Evolutionary conservation across 2,888 invertebrate genomes (phyloP).

Genomic region (Orthosia cruda): DNA sequence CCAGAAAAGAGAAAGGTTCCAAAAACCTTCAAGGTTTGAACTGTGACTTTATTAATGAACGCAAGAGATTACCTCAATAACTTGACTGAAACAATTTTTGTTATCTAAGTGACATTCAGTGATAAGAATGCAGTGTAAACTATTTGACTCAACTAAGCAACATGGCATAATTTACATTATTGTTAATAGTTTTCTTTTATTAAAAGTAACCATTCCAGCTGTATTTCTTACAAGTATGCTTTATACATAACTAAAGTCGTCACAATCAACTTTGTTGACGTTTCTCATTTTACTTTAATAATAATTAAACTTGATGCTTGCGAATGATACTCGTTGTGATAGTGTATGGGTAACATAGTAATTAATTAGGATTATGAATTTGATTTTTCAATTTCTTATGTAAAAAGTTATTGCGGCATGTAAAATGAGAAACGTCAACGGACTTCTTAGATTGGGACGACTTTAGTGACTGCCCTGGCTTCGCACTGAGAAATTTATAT

Average conservation of each 20-base stretch:
- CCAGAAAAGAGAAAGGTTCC: constrained; percentile 56
- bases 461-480: too few species aligned
- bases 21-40: constrained; percentile 45
- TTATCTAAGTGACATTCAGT: constrained; percentile 41
- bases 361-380: too few species aligned
- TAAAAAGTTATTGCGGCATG: too few species aligned
- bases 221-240: neutral
- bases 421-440: too few species aligned
- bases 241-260: neutral
- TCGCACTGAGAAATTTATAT: too few species aligned
- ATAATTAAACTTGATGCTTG: too few species aligned
- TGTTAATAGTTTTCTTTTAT: neutral
- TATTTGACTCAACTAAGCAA: constrained; percentile 4
- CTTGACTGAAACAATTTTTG: constrained; percentile 27
- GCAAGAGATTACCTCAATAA: constrained; percentile 32
- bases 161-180: constrained; percentile 17
- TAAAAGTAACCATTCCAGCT: neutral
- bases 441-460: too few species aligned
- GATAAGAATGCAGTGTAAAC: constrained; percentile 28
- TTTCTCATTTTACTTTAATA: too few species aligned
- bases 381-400: too few species aligned
- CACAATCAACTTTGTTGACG: too few species aligned
- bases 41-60: constrained; percentile 36
- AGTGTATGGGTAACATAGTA: too few species aligned
- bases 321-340: too few species aligned